phyloP scores from a whole-genome alignment of 2,888 invertebrate species.

The Diaperis boleti region DNA sequence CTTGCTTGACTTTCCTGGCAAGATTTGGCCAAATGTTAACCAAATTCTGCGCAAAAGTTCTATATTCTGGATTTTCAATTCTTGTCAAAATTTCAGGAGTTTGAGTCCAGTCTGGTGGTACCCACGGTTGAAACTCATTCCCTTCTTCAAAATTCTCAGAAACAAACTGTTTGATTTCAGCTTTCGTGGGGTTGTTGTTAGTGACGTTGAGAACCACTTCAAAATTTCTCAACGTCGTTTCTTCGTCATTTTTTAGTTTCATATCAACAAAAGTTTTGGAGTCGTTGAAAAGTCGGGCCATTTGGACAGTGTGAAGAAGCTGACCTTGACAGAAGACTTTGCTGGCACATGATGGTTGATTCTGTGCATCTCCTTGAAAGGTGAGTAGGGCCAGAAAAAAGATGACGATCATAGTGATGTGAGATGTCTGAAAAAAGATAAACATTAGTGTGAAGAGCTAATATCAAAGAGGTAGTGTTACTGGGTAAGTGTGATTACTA shows the following conservation, averaged over 20 bases:
- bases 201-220: conserved; percentile 69
- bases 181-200: conserved; percentile 66
- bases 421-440: neutral
- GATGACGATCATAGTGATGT: neutral
- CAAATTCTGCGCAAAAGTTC: conserved; percentile 74
- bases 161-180: conserved; percentile 70
- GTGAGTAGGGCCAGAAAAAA: neutral
- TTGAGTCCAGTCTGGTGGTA: conserved; percentile 70
- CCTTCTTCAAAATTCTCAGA: conserved; percentile 71
- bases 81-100: conserved; percentile 72
- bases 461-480: too few relatives aligned
- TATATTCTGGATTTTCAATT: conserved; percentile 72
- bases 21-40: conserved; percentile 74
- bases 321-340: conserved; percentile 82
- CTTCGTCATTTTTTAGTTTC: conserved; percentile 72
- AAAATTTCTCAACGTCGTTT: conserved; percentile 71
- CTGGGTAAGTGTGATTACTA: too few relatives aligned
- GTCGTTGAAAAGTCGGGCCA: conserved; percentile 76
- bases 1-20: conserved; percentile 72
- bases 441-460: too few relatives aligned
- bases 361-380: neutral
- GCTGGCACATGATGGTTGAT: conserved; percentile 66
- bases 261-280: conserved; percentile 89
- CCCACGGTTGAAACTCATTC: conserved; percentile 73
- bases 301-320: conserved; percentile 79